Base-by-base conservation (phyloP, 2,888 invertebrate genomes). In the Scaeva pyrastri region DNA sequence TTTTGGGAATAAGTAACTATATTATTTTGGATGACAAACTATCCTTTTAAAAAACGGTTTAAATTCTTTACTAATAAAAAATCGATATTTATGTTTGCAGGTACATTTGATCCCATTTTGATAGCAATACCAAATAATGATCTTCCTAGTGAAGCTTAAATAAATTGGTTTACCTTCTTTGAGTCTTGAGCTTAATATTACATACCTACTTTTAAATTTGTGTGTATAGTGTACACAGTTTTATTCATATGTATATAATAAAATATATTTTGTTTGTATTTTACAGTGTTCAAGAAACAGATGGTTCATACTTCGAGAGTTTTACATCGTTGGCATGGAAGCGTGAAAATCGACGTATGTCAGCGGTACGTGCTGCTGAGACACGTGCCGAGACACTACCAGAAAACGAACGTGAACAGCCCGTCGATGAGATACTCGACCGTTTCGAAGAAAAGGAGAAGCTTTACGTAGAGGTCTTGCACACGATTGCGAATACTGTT, bases 401-500 rank as follows among this genome's bases (percentile, higher is more conserved):
- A 45, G 92, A 92, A 88, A 91, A 91, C 81, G 93, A 93, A 90
- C 91, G 91, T 89, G 92, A 93, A 89, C 91, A 91, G 76, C 92
- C 91, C 71, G 88, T 90, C 62, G 92, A 92, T 87, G 92, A 92
- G 89, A 90, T 91, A 79, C 89, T 92, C 73, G 92, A 93, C 83
- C 90, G 91, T 11, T 91, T 91, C 74, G 92, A 92, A 36, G 91
- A 92, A 93, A 93, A 94, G 91, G 96, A 97, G 91, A 95, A 95
- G 90, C 93, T 97, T 83, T 97, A 97, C 92, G 94, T 97, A 77
- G 97, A 99, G 93, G 98, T 98, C 87, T 94, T 99, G 89, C 98
- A 98, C 93, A 99, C 98, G 88, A 98, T 99, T 89, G 97, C 97
- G 88, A 98, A 99, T 93, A 97, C 98, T 90, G 97, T 96, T 26